Base-by-base conservation (phyloP, 1,140 invertebrate species). In the Zaprionus inermis region DNA sequence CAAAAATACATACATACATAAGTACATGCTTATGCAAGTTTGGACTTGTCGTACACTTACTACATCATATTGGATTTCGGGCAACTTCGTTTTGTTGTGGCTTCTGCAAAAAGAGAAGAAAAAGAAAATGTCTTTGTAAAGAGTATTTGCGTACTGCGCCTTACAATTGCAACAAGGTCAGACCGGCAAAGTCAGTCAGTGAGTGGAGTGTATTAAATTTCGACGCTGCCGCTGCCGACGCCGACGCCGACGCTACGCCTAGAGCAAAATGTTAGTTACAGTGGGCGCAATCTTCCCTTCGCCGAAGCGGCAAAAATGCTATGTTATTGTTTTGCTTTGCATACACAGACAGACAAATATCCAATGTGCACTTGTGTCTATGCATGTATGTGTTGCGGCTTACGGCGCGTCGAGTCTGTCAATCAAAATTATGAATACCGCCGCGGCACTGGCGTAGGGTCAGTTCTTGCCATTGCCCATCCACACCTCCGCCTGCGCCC, bases 381-480 rank as follows among this genome's bases (percentile, higher is more conserved):
- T n/a, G n/a, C n/a, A n/a, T n/a, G n/a, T 11, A 10, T 71, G n/a
- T n/a, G 34, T 28, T 61, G 72, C 46, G 58, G 58, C 58, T 70
- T 69, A 46, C 58, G 61, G 61, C 38, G 55, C 68, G 54, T 49
- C 57, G 41, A 52, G 32, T 59, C 77, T 88, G 83, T 89, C 83
- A 88, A 88, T 88, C 83, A 84, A 80, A 88, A 89, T 88, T 88
- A 88, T 88, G 83, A 89, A 89, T 80, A 79, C 30, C 30, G 30
- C 30, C 30, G 30, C 30, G 5, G 30, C 30, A 65, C 46, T 30
- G 24, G 49, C 61, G 36, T 18, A 81, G 81, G 81, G 81, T 80
- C 80, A 78, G 79, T 82, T 82, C 79, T 76, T 72, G 38, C 38
- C 69, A 41, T 22, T 64, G 28, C 34, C n/a, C 38, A 44, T n/a